Evolutionary conservation across 2,113 vertebrate species (phyloP).

Genomic region (Menidia beryllina): DNA sequence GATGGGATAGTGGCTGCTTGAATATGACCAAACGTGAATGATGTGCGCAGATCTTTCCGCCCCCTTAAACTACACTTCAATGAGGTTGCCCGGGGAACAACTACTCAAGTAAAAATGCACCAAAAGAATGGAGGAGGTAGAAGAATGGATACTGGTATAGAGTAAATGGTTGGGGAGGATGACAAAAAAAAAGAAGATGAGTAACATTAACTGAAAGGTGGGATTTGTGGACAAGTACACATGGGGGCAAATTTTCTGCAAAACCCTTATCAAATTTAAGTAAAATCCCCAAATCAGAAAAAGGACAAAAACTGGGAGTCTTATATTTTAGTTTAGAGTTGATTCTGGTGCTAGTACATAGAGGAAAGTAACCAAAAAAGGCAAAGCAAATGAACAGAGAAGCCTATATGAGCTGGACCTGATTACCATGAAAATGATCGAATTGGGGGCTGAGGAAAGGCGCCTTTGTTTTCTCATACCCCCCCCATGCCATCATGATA

Average conservation of each 20-base stretch:
- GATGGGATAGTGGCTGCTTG: slow-evolving; percentile 60
- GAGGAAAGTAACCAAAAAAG: slow-evolving; percentile 53
- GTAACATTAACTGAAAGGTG: slow-evolving; percentile 47
- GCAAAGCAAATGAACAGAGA: slow-evolving; percentile 74
- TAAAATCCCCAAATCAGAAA: slow-evolving; percentile 38
- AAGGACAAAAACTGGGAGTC: background rate
- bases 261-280: no score
- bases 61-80: slow-evolving; percentile 79
- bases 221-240: slow-evolving; percentile 19
- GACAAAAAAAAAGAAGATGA: slow-evolving; percentile 54
- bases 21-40: slow-evolving; percentile 82
- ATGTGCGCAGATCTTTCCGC: slow-evolving; percentile 74
- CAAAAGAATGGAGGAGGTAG: slow-evolving; percentile 36
- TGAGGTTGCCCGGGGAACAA: slow-evolving; percentile 80
- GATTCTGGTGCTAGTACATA: slow-evolving; percentile 44
- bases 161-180: slow-evolving; percentile 56
- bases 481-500: slow-evolving; percentile 81
- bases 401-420: slow-evolving; percentile 73
- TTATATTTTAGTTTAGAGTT: slow-evolving; percentile 21
- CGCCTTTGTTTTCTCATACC: slow-evolving; percentile 81
- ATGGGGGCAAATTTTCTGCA: no score
- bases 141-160: slow-evolving; percentile 39
- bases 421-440: slow-evolving; percentile 84
- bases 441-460: slow-evolving; percentile 59
- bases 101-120: slow-evolving; percentile 74